Percentiles rank a stretch among this genome's conserved stretches.
Evolutionary conservation across 2,888 invertebrate genomes (phyloP).

Genomic region (Latrodectus hesperus): DNA sequence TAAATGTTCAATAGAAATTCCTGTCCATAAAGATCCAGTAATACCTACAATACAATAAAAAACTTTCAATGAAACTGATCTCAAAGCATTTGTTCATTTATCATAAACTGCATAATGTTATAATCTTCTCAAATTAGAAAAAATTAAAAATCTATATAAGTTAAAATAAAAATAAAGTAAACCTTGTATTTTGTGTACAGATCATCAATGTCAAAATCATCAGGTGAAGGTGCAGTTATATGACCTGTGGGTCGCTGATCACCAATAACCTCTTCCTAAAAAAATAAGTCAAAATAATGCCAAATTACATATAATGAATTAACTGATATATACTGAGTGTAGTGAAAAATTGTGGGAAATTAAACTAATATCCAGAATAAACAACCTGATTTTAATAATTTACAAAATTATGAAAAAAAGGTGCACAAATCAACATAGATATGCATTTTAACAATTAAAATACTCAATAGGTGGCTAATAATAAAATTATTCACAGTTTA

Average conservation of each 20-base stretch:
- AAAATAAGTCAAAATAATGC: constrained; percentile 41
- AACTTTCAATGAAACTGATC: too few relatives aligned
- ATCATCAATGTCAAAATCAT: constrained; percentile 86
- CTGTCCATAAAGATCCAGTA: too few relatives aligned
- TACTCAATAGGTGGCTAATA: too few relatives aligned
- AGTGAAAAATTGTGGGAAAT: not conserved
- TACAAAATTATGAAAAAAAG: not conserved
- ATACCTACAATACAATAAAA: too few relatives aligned
- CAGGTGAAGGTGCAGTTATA: constrained; percentile 77
- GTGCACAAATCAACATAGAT: not conserved
- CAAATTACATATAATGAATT: not conserved
- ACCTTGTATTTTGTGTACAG: constrained; percentile 97
- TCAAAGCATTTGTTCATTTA: too few relatives aligned
- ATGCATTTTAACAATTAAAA: too few relatives aligned
- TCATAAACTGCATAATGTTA: too few relatives aligned
- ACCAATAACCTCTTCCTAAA: constrained; percentile 80
- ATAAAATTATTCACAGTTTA: too few relatives aligned
- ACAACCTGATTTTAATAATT: not conserved
- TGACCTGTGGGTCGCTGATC: constrained; percentile 76
- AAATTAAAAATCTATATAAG: too few relatives aligned
- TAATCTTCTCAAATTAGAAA: too few relatives aligned
- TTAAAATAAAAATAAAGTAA: not conserved
- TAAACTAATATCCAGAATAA: not conserved
- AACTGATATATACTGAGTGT: not conserved
- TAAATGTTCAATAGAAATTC: too few relatives aligned